Conservation (phyloP, 2,888 invertebrate species). For the Conchocele bisecta region DNA sequence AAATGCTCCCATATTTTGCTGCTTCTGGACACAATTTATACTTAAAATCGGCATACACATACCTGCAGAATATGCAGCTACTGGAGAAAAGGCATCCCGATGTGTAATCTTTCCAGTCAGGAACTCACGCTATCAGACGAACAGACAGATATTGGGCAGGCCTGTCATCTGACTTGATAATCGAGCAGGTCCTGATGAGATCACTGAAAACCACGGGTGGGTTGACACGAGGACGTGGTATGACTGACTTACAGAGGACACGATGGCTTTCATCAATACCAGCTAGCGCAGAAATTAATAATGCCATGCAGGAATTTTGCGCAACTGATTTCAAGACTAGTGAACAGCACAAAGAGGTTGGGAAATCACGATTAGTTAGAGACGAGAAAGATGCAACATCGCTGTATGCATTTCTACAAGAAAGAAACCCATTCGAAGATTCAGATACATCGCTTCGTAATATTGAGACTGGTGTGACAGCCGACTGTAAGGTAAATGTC, state of each 20-base stretch:
- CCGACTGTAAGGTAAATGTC: conserved; percentile 7
- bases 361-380: conserved; percentile 7
- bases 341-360: conserved; percentile 34
- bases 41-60: conserved; percentile 26
- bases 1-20: conserved; percentile 58
- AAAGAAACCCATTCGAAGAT: conserved; percentile 9
- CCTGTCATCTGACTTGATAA: conserved; percentile 1
- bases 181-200: conserved; percentile 17
- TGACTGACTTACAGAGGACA: conserved; percentile 36
- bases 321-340: conserved; percentile 8
- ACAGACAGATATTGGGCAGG: conserved; percentile 30
- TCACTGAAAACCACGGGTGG: conserved; percentile 7
- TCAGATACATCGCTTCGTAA: neutral
- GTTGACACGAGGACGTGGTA: conserved; percentile 6
- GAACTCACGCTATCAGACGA: conserved; percentile 38
- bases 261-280: conserved; percentile 52
- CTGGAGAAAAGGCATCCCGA: conserved; percentile 29
- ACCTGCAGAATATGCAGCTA: conserved; percentile 6
- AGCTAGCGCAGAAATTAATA: conserved; percentile 40
- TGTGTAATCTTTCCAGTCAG: conserved; percentile 32
- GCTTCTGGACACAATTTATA: conserved; percentile 74
- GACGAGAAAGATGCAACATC: neutral
- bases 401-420: neutral
- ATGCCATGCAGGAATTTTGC: conserved; percentile 48
- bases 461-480: conserved; percentile 17